Percentiles rank a stretch among this genome's conserved stretches.
phyloP scores from a whole-genome alignment of 2,888 invertebrate species.

The Macaria liturata region DNA sequence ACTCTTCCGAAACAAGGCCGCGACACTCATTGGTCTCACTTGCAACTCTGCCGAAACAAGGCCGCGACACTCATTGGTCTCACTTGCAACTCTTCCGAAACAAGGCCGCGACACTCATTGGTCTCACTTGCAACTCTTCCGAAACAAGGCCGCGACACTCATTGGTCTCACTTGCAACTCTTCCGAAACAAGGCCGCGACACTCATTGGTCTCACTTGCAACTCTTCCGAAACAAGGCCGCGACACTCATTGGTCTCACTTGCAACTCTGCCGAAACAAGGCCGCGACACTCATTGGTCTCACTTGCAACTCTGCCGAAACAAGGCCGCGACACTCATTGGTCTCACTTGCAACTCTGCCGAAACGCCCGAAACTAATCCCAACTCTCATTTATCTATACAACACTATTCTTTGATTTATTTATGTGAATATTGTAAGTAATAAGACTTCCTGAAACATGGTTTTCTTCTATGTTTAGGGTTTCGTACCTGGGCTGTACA shows the following conservation, averaged over 20 bases:
- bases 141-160: constrained; percentile 53
- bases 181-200: constrained; percentile 53
- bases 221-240: constrained; percentile 54
- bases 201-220: constrained; percentile 29
- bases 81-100: constrained; percentile 33
- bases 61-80: constrained; percentile 39
- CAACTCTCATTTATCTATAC: too few species aligned
- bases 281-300: constrained; percentile 39
- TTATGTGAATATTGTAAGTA: constrained; percentile 1
- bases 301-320: constrained; percentile 34
- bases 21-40: constrained; percentile 28
- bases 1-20: constrained; percentile 54
- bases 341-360: constrained; percentile 30
- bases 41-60: constrained; percentile 47
- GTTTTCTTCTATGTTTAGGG: neutral
- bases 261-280: constrained; percentile 47
- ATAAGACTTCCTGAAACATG: constrained; percentile 16
- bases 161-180: constrained; percentile 30
- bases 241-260: constrained; percentile 28
- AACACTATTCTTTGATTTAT: neutral
- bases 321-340: constrained; percentile 50
- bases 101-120: constrained; percentile 50
- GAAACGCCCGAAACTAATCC: neutral
- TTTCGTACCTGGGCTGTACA: too few species aligned
- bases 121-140: constrained; percentile 30